Base-by-base conservation (phyloP, 2,113 vertebrate genomes). In the Platichthys flesus region DNA sequence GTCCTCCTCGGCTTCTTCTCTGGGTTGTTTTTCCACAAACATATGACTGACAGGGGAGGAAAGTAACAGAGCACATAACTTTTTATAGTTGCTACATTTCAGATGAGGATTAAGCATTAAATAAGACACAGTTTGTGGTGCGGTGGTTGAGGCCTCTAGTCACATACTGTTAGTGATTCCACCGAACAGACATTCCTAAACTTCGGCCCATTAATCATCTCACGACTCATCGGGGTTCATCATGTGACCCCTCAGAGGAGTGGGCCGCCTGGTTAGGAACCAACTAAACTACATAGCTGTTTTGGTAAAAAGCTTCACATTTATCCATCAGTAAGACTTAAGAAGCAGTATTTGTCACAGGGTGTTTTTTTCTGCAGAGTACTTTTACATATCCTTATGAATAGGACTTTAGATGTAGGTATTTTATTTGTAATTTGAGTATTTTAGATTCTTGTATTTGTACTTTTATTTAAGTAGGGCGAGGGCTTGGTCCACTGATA, bases 11-110 rank as follows among this genome's bases (percentile, higher is more conserved):
- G 15, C 78, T 69, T 84, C 64, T 8, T 67, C 55, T 85, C 40
- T 78, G 69, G 70, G 70, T 83, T 67, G 57, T 63, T 76, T 86
- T 86, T 83, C 79, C 63, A 67, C 51, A 16, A 24, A 40, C 13
- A 59, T 56, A 59, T 56, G 28, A 56, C 8, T 45, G 13, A 20
- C 7, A 62, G 14, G 16, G 21, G 15, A 65, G 23, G 58, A 37
- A 57, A 28, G 28, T 42, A 42, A 21, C 28, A n/a, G 37, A 54
- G 21, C 69, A 63, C 2, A 70, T 69, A 37, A 47, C 35, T 24
- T 67, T 21, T 55, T 58, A 2, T 21, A 60, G 28, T 18, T 14
- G 23, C 5, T 62, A 14, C 12, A 21, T 24, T n/a, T 62, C 42
- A 64, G 40, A 26, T 23, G 40, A 45, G 23, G n/a, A 16, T 15